phyloP scores from a whole-genome alignment of 2,797 vertebrate species.

The Neosilurus mollespiculum region DNA sequence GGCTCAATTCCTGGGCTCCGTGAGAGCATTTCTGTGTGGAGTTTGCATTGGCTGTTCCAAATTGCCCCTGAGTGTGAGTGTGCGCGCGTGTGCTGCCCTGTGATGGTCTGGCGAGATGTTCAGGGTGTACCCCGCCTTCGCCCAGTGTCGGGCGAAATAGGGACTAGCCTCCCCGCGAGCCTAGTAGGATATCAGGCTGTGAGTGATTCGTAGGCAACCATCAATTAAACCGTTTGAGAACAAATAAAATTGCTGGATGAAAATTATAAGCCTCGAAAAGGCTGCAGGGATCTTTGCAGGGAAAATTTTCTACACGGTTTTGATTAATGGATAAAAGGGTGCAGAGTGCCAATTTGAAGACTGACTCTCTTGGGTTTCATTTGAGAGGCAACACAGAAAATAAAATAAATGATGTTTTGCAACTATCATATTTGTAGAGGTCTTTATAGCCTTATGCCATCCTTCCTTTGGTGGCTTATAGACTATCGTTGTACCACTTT shows the following conservation, averaged over 20 bases:
- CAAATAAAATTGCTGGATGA: background rate
- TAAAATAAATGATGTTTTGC: background rate
- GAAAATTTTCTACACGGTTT: background rate
- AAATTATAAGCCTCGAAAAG: background rate
- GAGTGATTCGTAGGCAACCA: too few relatives aligned
- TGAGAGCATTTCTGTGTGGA: too few relatives aligned
- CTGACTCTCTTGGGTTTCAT: background rate
- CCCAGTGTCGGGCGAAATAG: too few relatives aligned
- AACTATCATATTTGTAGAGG: background rate
- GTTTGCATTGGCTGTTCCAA: too few relatives aligned
- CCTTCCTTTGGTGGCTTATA: background rate
- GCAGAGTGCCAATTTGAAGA: background rate
- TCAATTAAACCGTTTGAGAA: background rate
- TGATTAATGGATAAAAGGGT: background rate
- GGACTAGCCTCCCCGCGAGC: too few relatives aligned
- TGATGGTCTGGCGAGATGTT: too few relatives aligned
- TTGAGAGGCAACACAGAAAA: too few relatives aligned
- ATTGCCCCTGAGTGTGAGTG: too few relatives aligned
- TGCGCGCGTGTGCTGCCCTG: too few relatives aligned
- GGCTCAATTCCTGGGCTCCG: too few relatives aligned
- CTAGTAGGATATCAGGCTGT: too few relatives aligned
- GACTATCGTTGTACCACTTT: background rate
- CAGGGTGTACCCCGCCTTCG: too few relatives aligned
- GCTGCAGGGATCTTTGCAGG: background rate
- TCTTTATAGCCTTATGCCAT: background rate